These are phyloP conservation scores for Danio rerio DNA, from an alignment of 2,113 vertebrate genomes.

Conservation along the genomic window GRCz12tu NC_133200.1:22458501-22459000, in stretches of 20 bases:
- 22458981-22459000: too few relatives aligned
- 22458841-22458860: neutral
- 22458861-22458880: neutral
- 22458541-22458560: too few relatives aligned
- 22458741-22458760: neutral
- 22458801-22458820: neutral
- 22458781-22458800: neutral
- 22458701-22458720: neutral
- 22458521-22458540: too few relatives aligned
- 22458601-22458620: neutral
- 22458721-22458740: neutral
- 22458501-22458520: too few relatives aligned
- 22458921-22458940: neutral
- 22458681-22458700: neutral
- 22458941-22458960: too few relatives aligned
- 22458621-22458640: neutral
- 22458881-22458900: neutral
- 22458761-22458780: neutral
- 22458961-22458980: too few relatives aligned
- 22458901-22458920: neutral
- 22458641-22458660: neutral
- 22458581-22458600: neutral
- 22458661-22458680: neutral
- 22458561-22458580: too few relatives aligned
- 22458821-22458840: neutral